phyloP scores from a whole-genome alignment of 2,113 vertebrate genomes.

The Bubalus kerabau region DNA sequence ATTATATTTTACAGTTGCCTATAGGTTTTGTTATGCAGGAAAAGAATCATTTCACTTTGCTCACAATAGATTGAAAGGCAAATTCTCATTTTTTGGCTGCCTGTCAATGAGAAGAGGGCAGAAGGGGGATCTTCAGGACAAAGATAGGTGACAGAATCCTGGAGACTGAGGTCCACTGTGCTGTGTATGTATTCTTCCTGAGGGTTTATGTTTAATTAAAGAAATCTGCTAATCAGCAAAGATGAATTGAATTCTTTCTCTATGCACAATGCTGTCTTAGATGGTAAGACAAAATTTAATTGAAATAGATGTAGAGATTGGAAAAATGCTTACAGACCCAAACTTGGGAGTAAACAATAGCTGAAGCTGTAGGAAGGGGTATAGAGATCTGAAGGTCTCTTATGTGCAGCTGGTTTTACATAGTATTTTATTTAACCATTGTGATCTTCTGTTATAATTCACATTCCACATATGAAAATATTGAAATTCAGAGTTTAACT shows the following conservation, averaged over 20 bases:
- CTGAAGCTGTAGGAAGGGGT: not conserved
- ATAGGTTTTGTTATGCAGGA: constrained; percentile 62
- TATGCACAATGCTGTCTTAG: not conserved
- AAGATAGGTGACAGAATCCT: not conserved
- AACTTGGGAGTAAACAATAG: not conserved
- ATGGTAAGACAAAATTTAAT: not conserved
- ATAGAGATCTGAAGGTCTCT: not conserved
- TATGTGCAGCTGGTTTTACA: not conserved
- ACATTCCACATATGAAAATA: not conserved
- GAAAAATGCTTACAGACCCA: not conserved
- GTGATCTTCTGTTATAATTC: not conserved
- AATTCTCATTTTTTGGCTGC: not conserved
- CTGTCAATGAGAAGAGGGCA: not conserved
- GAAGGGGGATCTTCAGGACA: not conserved
- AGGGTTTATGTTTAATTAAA: constrained; percentile 26
- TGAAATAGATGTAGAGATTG: not conserved
- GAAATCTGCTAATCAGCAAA: not conserved
- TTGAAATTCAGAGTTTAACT: not conserved
- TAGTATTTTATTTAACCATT: not conserved
- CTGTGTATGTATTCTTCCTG: not conserved
- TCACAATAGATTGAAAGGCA: constrained; percentile 37
- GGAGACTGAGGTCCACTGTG: not conserved
- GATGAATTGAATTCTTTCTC: not conserved
- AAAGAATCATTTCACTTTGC: constrained; percentile 58
- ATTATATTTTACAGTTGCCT: constrained; percentile 72